Evolutionary conservation across 1,140 invertebrate species (phyloP).

Genomic region (Archegozetes longisetosus): DNA sequence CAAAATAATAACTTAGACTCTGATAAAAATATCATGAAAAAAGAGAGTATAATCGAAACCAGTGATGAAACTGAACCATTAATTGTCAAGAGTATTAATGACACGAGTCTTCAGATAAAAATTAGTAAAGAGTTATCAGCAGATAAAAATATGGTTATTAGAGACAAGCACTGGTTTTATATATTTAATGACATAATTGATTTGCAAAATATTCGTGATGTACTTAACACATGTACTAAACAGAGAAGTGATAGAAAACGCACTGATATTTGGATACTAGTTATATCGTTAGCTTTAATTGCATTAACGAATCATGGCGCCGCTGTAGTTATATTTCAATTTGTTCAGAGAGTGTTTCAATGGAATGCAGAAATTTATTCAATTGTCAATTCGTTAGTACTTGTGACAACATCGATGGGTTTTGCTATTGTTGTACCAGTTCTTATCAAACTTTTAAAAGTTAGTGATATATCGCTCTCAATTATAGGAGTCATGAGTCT

Average conservation of each 20-base stretch:
- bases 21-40: no score
- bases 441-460: background rate
- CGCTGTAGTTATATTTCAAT: constrained; percentile 7
- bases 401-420: background rate
- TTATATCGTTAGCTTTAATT: background rate
- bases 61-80: no score
- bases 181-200: constrained; percentile 1
- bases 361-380: constrained; percentile 12
- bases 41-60: background rate
- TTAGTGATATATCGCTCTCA: constrained; percentile 3
- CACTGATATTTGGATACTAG: constrained; percentile 10
- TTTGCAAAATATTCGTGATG: background rate
- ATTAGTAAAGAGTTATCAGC: no score
- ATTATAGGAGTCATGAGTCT: constrained; percentile 1
- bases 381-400: background rate
- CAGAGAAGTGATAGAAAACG: background rate
- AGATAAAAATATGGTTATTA: no score
- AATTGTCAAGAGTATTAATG: no score
- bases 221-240: background rate
- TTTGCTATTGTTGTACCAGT: background rate
- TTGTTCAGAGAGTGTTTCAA: constrained; percentile 11
- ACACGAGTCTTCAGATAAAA: no score
- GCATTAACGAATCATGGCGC: background rate
- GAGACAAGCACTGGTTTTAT: no score
- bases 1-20: no score